phyloP scores from a whole-genome alignment of 2,888 invertebrate species.

The Sinotaia quadrata region DNA sequence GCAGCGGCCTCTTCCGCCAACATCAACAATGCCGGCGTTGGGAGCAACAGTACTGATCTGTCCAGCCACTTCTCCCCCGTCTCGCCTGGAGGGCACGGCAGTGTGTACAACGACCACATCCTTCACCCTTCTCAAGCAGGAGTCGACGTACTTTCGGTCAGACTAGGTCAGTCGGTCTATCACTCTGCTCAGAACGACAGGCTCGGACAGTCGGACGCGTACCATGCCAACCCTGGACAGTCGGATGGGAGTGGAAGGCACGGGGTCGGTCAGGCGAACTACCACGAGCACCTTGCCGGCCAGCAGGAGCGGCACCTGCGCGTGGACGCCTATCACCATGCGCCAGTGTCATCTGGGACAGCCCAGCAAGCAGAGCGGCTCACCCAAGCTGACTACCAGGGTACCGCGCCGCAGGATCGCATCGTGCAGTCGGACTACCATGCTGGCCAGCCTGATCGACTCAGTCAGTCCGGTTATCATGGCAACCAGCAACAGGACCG shows the following conservation, averaged over 20 bases:
- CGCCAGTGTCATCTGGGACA: not conserved
- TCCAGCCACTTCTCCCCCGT: slow-evolving; percentile 25
- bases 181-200: slow-evolving; percentile 11
- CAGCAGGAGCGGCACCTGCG: slow-evolving; percentile 17
- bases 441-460: not conserved
- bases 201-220: not conserved
- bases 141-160: slow-evolving; percentile 14
- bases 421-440: slow-evolving; percentile 22
- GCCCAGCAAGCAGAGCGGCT: slow-evolving; percentile 16
- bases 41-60: slow-evolving; percentile 5
- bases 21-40: not conserved
- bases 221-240: not conserved
- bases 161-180: not conserved
- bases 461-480: slow-evolving; percentile 15
- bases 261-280: not conserved
- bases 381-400: slow-evolving; percentile 5
- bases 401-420: slow-evolving; percentile 4
- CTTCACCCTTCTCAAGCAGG: slow-evolving; percentile 18
- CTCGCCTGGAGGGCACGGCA: slow-evolving; percentile 17
- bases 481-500: slow-evolving; percentile 1
- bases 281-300: slow-evolving; percentile 11
- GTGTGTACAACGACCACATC: slow-evolving; percentile 13
- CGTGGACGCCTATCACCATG: slow-evolving; percentile 20
- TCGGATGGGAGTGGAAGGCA: slow-evolving; percentile 1
- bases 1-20: slow-evolving; percentile 5